Percentiles rank a stretch among this genome's conserved stretches.
Conservation (phyloP, 2,797 vertebrate genomes). For the Gadopsis marmoratus region DNA sequence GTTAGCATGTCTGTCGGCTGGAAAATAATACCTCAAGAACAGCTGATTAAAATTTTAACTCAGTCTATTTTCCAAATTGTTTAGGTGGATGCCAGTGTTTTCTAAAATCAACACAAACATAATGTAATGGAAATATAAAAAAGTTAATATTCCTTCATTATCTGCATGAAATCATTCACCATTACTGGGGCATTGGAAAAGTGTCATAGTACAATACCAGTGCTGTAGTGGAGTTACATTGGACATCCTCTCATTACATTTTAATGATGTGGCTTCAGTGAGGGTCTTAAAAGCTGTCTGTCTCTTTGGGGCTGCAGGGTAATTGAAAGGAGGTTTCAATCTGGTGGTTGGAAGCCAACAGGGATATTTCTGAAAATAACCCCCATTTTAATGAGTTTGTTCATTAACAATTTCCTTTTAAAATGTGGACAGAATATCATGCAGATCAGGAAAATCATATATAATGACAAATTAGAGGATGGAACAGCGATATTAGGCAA, state of each 20-base stretch:
- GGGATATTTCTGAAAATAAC: constrained; percentile 81
- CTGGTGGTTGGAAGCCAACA: constrained; percentile 68
- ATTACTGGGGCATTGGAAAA: constrained; percentile 13
- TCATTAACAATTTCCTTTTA: constrained; percentile 72
- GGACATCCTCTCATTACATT: constrained; percentile 65
- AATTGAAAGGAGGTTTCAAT: constrained; percentile 80
- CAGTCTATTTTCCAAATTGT: constrained; percentile 8
- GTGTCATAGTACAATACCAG: constrained; percentile 26
- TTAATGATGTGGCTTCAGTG: constrained; percentile 79
- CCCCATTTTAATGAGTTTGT: constrained; percentile 78
- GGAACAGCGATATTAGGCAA: background rate
- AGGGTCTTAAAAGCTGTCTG: constrained; percentile 68
- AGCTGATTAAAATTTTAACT: constrained; percentile 1
- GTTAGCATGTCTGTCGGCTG: background rate
- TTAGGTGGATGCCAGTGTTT: background rate
- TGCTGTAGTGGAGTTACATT: constrained; percentile 10
- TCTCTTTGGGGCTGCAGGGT: constrained; percentile 69
- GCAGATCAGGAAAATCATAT: constrained; percentile 25
- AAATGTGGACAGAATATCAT: constrained; percentile 52
- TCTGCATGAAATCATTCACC: constrained; percentile 7
- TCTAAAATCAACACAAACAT: background rate
- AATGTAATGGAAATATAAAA: background rate
- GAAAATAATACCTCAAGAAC: background rate
- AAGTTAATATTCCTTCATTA: constrained; percentile 1
- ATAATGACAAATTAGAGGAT: constrained; percentile 38